Percentiles rank a stretch among this genome's conserved stretches.
These are phyloP conservation scores for Caradrina clavipalpis DNA, from an alignment of 2,888 invertebrate species.

Conservation along the genomic window DNA sequence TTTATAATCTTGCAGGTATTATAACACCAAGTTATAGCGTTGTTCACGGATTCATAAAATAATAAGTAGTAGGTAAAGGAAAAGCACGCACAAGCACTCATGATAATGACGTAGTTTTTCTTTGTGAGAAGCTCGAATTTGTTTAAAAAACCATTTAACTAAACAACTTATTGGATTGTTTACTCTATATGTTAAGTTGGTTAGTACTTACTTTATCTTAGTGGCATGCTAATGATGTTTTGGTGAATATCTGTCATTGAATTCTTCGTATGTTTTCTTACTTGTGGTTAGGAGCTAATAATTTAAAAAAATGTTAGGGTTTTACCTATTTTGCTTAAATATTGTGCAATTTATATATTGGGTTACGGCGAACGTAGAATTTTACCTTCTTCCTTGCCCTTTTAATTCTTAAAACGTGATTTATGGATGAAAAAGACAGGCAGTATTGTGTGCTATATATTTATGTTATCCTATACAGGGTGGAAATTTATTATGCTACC, in stretches of 20 bases:
- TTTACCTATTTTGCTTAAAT: neutral
- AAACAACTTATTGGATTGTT: neutral
- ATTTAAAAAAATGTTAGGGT: neutral
- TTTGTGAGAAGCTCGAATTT: neutral
- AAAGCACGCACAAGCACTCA: neutral
- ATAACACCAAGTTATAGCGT: neutral
- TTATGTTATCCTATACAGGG: too few species aligned
- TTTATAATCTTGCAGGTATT: neutral
- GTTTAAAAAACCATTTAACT: neutral
- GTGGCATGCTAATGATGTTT: constrained; percentile 6
- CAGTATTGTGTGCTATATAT: too few species aligned
- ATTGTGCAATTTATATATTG: neutral
- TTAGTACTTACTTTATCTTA: neutral
- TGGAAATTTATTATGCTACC: too few species aligned
- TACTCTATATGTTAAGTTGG: constrained; percentile 4
- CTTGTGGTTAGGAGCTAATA: neutral
- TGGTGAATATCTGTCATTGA: constrained; percentile 1
- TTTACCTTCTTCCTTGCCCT: too few species aligned
- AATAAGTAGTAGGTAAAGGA: neutral
- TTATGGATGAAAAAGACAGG: too few species aligned
- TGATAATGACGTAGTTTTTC: neutral
- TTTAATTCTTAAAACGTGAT: too few species aligned
- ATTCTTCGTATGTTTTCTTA: constrained; percentile 5
- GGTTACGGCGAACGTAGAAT: too few species aligned
- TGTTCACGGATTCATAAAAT: neutral